Evolutionary conservation across 1,140 invertebrate genomes (phyloP), one percentile per base, ranked within the genome.

Genomic region (Charaxes varanes): DNA sequence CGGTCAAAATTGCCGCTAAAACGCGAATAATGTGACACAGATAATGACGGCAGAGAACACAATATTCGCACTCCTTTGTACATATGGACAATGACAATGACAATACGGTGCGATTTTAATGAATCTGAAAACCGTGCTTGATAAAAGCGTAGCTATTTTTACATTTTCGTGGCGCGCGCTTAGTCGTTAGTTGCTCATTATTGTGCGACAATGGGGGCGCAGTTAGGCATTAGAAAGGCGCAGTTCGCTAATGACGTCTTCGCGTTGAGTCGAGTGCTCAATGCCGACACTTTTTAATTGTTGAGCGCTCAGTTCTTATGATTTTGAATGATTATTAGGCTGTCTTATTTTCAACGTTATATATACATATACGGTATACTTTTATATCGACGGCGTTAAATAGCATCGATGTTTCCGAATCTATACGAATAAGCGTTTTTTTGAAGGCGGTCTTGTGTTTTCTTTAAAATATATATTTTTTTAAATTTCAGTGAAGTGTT

Each of bases 151-250:
- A 52, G 26, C 43, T 56, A 56, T 59, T 61, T 64, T 63, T 53
- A 53, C 62, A 47, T 53, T 53, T 57, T 46, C 33, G 57, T 40
- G 32, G 43, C 54, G 53, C 40, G 36, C 18, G 51, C 58, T 53
- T 52, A 63, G 73, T 78, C 69, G 67, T 70, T 76, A 66, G 63
- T 73, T 66, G 63, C 71, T 81, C 73, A 76, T 81, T 81, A 78
- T 62, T 61, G 49, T 37, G 49, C 52, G 61, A 80, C 71, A 80
- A 81, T 81, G 64, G 71, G 50, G 52, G 57, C 59, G 46, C 70
- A 62, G 69, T 78, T 81, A 78, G 73, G 70, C 71, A 78, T 81
- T 81, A 81, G 77, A 81, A 81, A 76, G 72, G 67, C 61, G 48
- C n/a, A n/a, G 54, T 59, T 69, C 70, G 56, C 67, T 81, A 81